Base-by-base conservation (phyloP, 2,113 vertebrate species). In the Lepus timidus region DNA sequence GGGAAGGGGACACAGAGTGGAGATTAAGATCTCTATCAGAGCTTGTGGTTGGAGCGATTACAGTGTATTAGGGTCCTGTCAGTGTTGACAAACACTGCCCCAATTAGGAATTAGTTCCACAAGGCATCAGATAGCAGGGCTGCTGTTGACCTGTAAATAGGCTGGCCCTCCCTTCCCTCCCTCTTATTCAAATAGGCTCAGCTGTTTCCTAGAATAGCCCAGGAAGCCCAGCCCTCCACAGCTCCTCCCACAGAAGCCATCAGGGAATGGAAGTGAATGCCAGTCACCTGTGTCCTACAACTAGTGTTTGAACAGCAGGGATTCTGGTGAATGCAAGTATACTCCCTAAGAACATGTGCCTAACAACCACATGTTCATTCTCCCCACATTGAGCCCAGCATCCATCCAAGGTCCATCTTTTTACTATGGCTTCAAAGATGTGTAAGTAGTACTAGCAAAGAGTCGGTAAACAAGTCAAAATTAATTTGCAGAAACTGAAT, bases 51-150 rank as follows among this genome's bases (percentile, higher is more conserved):
- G 91, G 90, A 93, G 97, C 0, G 85, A 98, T 98, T 98, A 98
- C 96, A 94, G 95, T 93, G 97, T 95, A 97, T 97, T 98, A 98
- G 94, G 96, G 95, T 96, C 96, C 96, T 93, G 96, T 71, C 91
- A 3, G 86, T 97, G 98, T 98, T 98, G 98, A 98, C 98, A 98
- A 98, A 98, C 98, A 98, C 94, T 98, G 98, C 96, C 92, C 95
- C 98, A 98, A 98, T 98, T 98, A 98, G 98, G 98, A 98, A 98
- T 98, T 98, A 98, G 73, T 96, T 97, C 96, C 96, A 96, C 97
- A 89, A 76, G 97, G 96, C 98, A 98, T 98, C 98, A 98, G 98
- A 98, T 98, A 98, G 90, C 68, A 12, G 76, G 78, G 61, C 96
- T 95, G 61, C 91, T 4, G 10, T 96, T 98, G 98, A 98, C 98